Evolutionary conservation across 2,888 invertebrate genomes (phyloP), one percentile per base, ranked within the genome.

Genomic region (Drosophila mayaguana): DNA sequence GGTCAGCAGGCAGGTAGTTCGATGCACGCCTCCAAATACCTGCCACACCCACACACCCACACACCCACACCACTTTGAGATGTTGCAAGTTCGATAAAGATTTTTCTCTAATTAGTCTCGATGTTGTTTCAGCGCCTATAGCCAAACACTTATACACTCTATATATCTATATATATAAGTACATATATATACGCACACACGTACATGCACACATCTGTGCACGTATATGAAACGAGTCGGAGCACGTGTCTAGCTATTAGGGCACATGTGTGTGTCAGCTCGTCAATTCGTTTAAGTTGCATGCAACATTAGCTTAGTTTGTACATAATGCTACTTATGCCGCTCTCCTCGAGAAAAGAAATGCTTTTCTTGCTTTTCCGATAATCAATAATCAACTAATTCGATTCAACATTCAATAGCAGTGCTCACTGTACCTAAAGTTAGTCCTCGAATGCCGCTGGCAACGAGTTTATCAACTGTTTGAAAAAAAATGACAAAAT

Each of bases 1-100:
- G 74, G 61, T 54, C 72, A 83, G 87, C 75, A 69, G 72, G 68
- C 76, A 50, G 62, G 63, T 61, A 87, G 83, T 87, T 83, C 83
- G 79, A 81, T 34, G 36, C 38, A 53, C 53, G 59, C 56, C 18
- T 40, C 22, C 51, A 53, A 46, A 32, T 45, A n/a, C 20, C 22
- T n/a, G n/a, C 46, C 25, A 18, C 36, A 16, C 54, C 36, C 38
- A 36, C 36, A 36, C 14, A 5, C 22, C 12, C 20, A 2, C 20
- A 4, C 22, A 20, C 20, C 50, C 25, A 18, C n/a, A 22, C 28
- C 18, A 34, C 48, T 3, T 50, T 32, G 48, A 50, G 28, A 32
- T 51, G 36, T 28, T 57, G 46, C 63, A 45, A 51, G 18, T 46
- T 40, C 54, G 48, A 40, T 40, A 55, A 68, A 45, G n/a, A 65